Percentiles rank a stretch among this genome's conserved stretches.
phyloP scores from a whole-genome alignment of 2,888 invertebrate genomes.

The Oxyteleia sp. region DNA sequence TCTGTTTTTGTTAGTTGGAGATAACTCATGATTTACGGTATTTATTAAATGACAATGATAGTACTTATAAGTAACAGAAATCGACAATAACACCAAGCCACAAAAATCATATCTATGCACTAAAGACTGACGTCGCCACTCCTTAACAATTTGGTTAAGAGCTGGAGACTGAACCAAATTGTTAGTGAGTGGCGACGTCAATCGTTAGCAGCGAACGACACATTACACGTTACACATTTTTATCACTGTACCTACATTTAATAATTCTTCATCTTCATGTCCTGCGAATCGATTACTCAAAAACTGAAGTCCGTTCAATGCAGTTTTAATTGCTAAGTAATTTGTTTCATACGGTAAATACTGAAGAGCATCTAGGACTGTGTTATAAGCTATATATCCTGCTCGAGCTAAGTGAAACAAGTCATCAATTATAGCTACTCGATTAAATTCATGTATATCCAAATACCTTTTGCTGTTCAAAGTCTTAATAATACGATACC shows the following conservation, averaged over 20 bases:
- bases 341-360: slow-evolving; percentile 90
- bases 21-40: too few relatives aligned
- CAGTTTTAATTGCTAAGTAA: slow-evolving; percentile 91
- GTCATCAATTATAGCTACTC: slow-evolving; percentile 93
- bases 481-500: slow-evolving; percentile 89
- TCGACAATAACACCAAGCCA: too few relatives aligned
- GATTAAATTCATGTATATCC: slow-evolving; percentile 89
- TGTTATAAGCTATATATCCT: slow-evolving; percentile 88
- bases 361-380: slow-evolving; percentile 89
- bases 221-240: too few relatives aligned
- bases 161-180: too few relatives aligned
- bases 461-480: slow-evolving; percentile 87
- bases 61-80: too few relatives aligned
- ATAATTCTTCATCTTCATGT: slow-evolving; percentile 72
- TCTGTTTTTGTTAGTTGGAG: too few relatives aligned
- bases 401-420: slow-evolving; percentile 89
- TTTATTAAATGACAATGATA: too few relatives aligned
- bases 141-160: too few relatives aligned
- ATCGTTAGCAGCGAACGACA: too few relatives aligned
- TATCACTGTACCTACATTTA: slow-evolving; percentile 64
- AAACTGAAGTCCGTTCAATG: slow-evolving; percentile 88
- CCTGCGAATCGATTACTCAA: slow-evolving; percentile 74
- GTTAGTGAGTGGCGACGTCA: too few relatives aligned
- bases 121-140: too few relatives aligned
- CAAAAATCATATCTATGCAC: too few relatives aligned